A percentile compares a stretch with the other conserved stretches of the same genome.
phyloP scores from a whole-genome alignment of 2,113 vertebrate genomes.

The Odobenus rosmarus region DNA sequence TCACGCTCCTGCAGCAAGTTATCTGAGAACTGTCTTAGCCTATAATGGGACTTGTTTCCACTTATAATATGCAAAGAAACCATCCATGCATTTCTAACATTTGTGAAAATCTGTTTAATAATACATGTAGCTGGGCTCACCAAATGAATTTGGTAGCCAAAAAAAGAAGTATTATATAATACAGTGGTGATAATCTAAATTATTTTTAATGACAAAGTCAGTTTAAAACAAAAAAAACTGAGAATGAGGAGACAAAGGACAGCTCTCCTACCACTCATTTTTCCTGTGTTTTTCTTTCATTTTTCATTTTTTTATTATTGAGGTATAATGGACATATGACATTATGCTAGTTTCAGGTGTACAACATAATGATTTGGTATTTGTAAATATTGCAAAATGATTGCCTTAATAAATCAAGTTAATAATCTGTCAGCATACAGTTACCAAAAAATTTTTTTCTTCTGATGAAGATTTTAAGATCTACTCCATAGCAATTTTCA shows the following conservation, averaged over 20 bases:
- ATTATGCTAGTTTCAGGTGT: not conserved
- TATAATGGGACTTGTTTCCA: not conserved
- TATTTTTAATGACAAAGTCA: not conserved
- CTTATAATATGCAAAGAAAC: not conserved
- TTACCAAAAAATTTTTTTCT: not conserved
- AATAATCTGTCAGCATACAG: not conserved
- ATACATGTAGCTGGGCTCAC: not conserved
- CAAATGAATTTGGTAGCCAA: not conserved
- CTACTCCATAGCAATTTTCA: not conserved
- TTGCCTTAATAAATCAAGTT: not conserved
- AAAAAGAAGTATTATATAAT: not conserved
- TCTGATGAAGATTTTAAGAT: not conserved
- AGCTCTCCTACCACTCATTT: not conserved
- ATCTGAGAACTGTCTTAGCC: not conserved
- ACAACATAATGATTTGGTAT: not conserved
- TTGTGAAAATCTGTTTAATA: not conserved
- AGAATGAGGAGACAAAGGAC: not conserved
- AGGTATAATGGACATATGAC: not conserved
- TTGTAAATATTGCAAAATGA: not conserved
- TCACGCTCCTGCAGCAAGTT: not conserved
- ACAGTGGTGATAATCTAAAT: not conserved
- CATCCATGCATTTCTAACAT: not conserved
- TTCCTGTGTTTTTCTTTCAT: not conserved
- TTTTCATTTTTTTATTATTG: not conserved
- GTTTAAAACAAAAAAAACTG: not conserved